phyloP scores from a whole-genome alignment of 2,888 invertebrate species.

The Eupithecia abbreviata region DNA sequence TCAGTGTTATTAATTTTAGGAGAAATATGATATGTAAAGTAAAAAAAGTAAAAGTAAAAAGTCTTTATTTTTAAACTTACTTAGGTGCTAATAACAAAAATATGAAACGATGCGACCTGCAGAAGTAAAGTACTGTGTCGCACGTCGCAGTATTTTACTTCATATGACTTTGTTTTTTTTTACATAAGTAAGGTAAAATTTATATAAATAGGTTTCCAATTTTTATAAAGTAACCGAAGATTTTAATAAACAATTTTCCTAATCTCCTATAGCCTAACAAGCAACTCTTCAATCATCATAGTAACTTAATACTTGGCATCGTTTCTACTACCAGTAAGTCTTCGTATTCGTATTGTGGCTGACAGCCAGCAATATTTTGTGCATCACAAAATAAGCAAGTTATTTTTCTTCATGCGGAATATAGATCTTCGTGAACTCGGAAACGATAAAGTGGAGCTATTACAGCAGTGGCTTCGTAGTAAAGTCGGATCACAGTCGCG shows the following conservation, averaged over 20 bases:
- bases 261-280: conserved; percentile 61
- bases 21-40: neutral
- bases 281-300: conserved; percentile 64
- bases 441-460: conserved; percentile 26
- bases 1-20: neutral
- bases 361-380: conserved; percentile 69
- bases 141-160: no score
- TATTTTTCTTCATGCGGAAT: conserved; percentile 49
- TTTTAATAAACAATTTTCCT: conserved; percentile 30
- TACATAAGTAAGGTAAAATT: no score
- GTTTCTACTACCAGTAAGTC: conserved; percentile 54
- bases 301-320: conserved; percentile 74
- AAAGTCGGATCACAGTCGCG: conserved; percentile 10
- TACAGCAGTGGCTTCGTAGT: conserved; percentile 8
- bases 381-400: conserved; percentile 52
- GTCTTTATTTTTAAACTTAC: no score
- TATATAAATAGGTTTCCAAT: neutral
- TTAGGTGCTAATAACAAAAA: no score
- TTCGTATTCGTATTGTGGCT: conserved; percentile 66
- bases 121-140: no score
- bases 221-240: neutral
- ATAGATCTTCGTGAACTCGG: conserved; percentile 47
- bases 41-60: no score
- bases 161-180: no score
- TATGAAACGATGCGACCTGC: no score